Conservation (phyloP, 1,140 invertebrate species). For the Marisa cornuarietis region DNA sequence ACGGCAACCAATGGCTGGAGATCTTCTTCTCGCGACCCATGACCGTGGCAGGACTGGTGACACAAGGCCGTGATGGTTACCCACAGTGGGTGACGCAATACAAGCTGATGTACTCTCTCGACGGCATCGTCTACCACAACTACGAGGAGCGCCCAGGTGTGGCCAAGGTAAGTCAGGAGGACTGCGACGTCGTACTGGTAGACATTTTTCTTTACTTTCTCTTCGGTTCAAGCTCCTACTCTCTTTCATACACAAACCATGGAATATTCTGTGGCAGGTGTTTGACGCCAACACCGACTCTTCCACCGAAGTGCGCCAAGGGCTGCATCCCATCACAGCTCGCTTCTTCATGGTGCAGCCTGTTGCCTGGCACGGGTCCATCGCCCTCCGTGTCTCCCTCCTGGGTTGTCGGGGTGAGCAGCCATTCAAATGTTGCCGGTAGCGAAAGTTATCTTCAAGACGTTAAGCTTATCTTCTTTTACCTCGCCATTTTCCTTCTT, state of each 20-base stretch:
- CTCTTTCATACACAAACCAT: too few species aligned
- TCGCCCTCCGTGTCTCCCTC: conserved; percentile 12
- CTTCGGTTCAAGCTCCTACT: neutral
- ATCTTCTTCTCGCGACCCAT: conserved; percentile 13
- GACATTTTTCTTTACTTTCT: too few species aligned
- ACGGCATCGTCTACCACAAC: conserved; percentile 20
- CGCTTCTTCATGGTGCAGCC: conserved; percentile 17
- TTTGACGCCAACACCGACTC: conserved; percentile 24
- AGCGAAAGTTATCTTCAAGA: too few species aligned
- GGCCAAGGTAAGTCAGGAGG: conserved; percentile 3
- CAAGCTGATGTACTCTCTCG: conserved; percentile 15
- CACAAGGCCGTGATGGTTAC: conserved; percentile 12
- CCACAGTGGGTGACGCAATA: conserved; percentile 21
- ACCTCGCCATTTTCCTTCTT: too few species aligned
- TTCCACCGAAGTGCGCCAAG: neutral
- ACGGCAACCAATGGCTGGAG: conserved; percentile 21
- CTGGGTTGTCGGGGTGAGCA: conserved; percentile 7
- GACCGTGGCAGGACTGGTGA: conserved; percentile 11
- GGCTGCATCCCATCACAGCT: conserved; percentile 4
- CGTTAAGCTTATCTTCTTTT: too few species aligned
- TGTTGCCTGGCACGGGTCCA: conserved; percentile 5
- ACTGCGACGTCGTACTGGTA: too few species aligned
- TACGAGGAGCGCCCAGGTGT: conserved; percentile 1
- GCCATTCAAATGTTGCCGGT: too few species aligned
- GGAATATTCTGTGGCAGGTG: neutral